Conservation (phyloP, 2,888 invertebrate genomes). For the Microctonus aethiopoides region DNA sequence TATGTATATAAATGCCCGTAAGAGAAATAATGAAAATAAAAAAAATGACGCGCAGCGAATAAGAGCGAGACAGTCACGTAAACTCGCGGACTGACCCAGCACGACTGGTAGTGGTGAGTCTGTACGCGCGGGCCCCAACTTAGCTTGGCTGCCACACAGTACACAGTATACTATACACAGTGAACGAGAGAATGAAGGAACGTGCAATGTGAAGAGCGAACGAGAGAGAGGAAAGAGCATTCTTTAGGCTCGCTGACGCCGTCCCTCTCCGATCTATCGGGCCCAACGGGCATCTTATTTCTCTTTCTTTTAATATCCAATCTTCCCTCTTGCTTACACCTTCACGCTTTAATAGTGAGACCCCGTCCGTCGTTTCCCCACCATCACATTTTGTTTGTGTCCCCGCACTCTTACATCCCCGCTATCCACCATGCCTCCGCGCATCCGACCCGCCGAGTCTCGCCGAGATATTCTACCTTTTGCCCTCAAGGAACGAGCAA, state of each 20-base stretch:
- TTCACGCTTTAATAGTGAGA: background rate
- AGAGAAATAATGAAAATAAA: background rate
- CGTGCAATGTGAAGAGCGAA: slow-evolving; percentile 9
- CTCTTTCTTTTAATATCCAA: slow-evolving; percentile 42
- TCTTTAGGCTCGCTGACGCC: slow-evolving; percentile 51
- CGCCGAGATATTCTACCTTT: slow-evolving; percentile 66
- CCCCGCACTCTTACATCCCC: slow-evolving; percentile 23
- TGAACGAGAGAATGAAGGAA: background rate
- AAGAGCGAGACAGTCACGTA: slow-evolving; percentile 43
- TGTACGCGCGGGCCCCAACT: slow-evolving; percentile 23
- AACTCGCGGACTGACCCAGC: slow-evolving; percentile 64
- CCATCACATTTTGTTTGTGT: slow-evolving; percentile 9
- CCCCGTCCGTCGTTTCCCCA: background rate
- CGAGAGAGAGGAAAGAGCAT: slow-evolving; percentile 46
- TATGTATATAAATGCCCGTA: slow-evolving; percentile 1
- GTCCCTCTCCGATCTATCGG: slow-evolving; percentile 63
- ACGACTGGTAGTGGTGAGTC: slow-evolving; percentile 57
- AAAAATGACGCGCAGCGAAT: background rate
- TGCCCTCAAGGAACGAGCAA: slow-evolving; percentile 67
- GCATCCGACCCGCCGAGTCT: slow-evolving; percentile 27
- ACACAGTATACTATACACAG: background rate
- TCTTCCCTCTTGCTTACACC: slow-evolving; percentile 19
- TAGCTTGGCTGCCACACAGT: slow-evolving; percentile 6
- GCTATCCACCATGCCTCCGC: slow-evolving; percentile 34
- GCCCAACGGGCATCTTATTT: slow-evolving; percentile 51